Conservation (phyloP, 1,140 invertebrate species). For the Achatina immaculata region DNA sequence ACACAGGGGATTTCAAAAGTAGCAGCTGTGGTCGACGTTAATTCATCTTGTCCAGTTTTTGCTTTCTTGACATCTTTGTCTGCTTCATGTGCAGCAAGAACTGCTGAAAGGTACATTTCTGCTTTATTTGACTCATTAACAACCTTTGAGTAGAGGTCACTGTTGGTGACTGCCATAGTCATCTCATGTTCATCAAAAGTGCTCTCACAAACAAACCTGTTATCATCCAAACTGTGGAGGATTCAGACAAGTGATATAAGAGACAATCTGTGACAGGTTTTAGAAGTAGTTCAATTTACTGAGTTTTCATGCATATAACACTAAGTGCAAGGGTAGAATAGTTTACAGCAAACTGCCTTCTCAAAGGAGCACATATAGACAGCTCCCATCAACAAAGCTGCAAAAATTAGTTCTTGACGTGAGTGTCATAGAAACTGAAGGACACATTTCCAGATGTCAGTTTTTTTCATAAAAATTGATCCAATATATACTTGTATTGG, state of each 20-base stretch:
- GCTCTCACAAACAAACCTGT: conserved; percentile 32
- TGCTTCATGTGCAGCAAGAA: conserved; percentile 40
- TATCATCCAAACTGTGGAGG: conserved; percentile 44
- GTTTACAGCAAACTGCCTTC: no score
- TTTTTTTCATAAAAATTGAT: no score
- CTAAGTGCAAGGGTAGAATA: no score
- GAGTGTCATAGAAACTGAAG: no score
- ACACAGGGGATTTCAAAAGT: not conserved
- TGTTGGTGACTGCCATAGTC: conserved; percentile 40
- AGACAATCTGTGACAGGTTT: not conserved
- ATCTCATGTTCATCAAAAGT: conserved; percentile 46
- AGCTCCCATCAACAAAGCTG: no score
- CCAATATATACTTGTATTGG: no score
- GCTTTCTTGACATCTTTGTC: conserved; percentile 7
- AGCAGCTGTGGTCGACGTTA: not conserved
- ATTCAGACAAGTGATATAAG: no score
- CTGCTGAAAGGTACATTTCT: conserved; percentile 41
- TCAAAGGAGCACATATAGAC: no score
- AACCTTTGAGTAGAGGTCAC: conserved; percentile 14
- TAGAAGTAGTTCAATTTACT: no score
- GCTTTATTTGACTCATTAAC: not conserved
- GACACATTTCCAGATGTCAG: no score
- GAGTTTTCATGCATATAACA: no score
- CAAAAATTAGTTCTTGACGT: no score
- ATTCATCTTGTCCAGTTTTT: conserved; percentile 33